Base-by-base conservation (phyloP, 2,888 invertebrate species). In the Sericinus montela region DNA sequence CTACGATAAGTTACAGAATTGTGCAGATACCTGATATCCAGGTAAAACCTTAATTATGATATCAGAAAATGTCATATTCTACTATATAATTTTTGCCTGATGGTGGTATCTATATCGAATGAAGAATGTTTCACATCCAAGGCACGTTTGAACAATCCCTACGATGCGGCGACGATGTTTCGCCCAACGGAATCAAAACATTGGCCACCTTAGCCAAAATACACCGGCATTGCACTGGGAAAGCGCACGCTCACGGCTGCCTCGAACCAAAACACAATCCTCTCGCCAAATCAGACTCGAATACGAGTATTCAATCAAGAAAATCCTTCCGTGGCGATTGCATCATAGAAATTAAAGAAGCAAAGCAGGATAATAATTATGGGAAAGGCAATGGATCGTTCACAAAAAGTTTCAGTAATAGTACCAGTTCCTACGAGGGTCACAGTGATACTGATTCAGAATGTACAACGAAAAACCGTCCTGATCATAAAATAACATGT, bases 201-300 rank as follows among this genome's bases (percentile, higher is more conserved):
- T 81, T 89, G 51, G 89, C 88, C 49, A 89, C 89, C 43, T 75
- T 90, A 54, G 89, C 90, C 59, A 90, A 91, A 66, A 90, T 91
- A 52, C 95, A 95, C 72, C 92, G 91, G 63, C 92, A 92, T 45
- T 95, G 95, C 72, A 93, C 92, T 28, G 95, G 95, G 25, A 92
- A 93, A 65, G 92, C 93, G 0, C 95, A 95, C 69, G 95, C 94
- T 9, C 91, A 93, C 59, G 94, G 94, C 41, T 92, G 92, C 62
- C 77, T 80, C 3, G 92, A 92, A 59, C 80, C 88, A 43, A 80
- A 82, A 58, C 79, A 82, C 48, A 77, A 83, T 59, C 75, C 78
- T 41, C 74, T 90, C 10, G 72, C 78, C 10, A 90, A 85, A 69
- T 86, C 86, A 1, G 89, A 86, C 57, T 88, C 89, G 3, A 88